Evolutionary conservation across 2,113 vertebrate species (phyloP), one percentile per base, ranked within the genome.

Genomic region (Oceanodroma tethys): DNA sequence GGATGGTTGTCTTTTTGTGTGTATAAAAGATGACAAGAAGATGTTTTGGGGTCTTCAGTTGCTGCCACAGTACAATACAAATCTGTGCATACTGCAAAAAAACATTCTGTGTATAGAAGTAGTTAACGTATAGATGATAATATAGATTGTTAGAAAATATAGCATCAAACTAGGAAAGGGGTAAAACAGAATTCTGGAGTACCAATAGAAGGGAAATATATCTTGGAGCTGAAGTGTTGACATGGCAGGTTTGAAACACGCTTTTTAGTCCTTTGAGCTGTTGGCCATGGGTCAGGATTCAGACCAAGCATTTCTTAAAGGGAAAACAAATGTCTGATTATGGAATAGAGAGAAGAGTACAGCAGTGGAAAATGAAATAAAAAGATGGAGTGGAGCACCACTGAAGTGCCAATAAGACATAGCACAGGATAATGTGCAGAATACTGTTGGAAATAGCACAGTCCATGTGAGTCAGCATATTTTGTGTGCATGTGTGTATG

Each of bases 401-500:
- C 74, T 90, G 60, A 56, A 75, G 38, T 26, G 6, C 75, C 63
- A 29, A 20, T 73, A 65, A 62, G 70, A 79, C 32, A 20, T 12
- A 85, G 66, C 81, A 81, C 75, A 55, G 55, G 62, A 16, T 27
- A 36, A 36, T 0, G 7, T 17, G 50, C 67, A 42, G 55, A 67
- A 11, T 27, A 16, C 56, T 40, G 29, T 22, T 85, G 62, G 75
- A 32, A 92, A 40, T 1, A 63, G 85, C 75, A 73, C 36, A 45
- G 48, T 50, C 21, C 13, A 2, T 1, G 14, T 16, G 45, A 70
- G 59, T 40, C 11, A 3, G 36, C 73, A 5, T 38, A 3, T 21
- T 60, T 11, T 34, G 40, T 36, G 71, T 56, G 63, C 3, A 0
- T 1, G 13, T 48, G 25, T 43, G 25, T 13, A 0, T 5, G 38